Conservation (phyloP, 2,888 invertebrate genomes). For the Dysmachus trigonus region DNA sequence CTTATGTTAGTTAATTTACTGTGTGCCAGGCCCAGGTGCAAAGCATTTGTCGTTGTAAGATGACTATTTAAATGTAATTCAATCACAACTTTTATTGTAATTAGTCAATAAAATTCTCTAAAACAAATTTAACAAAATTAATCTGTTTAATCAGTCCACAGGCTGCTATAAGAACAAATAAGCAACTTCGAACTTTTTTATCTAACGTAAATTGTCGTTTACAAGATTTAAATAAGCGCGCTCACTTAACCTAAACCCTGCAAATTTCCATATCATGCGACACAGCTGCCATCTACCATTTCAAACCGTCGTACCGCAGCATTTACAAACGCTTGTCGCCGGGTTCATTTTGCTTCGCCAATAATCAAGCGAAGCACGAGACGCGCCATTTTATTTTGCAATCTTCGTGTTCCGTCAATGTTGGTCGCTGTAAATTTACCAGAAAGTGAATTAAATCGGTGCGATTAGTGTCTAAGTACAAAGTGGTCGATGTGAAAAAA, state of each 20-base stretch:
- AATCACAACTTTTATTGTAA: no score
- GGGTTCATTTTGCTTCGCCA: background rate
- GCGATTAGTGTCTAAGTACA: background rate
- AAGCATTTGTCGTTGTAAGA: no score
- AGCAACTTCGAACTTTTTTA: no score
- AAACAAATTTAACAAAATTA: no score
- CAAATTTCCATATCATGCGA: background rate
- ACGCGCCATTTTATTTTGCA: conserved; percentile 27
- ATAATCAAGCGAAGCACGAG: conserved; percentile 2
- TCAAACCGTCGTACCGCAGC: background rate
- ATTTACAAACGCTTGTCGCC: background rate
- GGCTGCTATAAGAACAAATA: no score
- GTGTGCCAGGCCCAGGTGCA: no score
- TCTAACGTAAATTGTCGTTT: no score
- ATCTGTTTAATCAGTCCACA: no score
- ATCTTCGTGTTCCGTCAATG: background rate
- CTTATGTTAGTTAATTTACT: no score
- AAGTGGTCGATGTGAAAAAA: background rate
- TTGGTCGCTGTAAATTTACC: background rate
- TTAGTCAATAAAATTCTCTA: no score
- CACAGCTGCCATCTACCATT: background rate
- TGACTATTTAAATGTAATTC: no score
- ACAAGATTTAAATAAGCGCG: no score
- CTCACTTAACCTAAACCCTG: background rate
- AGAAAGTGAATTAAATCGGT: background rate